Conservation (phyloP, 2,113 vertebrate genomes). For the Murina feae region DNA sequence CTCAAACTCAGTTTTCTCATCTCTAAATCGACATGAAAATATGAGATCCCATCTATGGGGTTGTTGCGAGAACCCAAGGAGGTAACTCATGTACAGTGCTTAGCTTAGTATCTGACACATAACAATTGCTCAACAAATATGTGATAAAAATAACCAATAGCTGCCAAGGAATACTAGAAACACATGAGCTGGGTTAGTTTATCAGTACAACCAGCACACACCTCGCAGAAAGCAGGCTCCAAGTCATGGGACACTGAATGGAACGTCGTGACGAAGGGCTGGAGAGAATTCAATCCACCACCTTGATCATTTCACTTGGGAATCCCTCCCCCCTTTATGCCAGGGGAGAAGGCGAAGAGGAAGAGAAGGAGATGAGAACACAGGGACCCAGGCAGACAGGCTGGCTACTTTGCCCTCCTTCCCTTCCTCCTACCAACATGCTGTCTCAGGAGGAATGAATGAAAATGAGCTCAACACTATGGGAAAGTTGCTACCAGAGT, state of each 20-base stretch:
- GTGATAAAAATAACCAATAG: neutral
- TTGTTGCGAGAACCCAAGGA: neutral
- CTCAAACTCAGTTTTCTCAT: neutral
- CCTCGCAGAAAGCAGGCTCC: neutral
- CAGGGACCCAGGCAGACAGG: neutral
- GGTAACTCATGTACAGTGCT: neutral
- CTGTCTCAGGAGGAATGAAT: neutral
- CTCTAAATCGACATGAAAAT: neutral
- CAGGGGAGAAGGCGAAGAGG: accelerated
- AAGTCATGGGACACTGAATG: neutral
- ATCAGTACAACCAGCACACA: neutral
- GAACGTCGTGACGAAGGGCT: neutral
- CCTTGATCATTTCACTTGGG: neutral
- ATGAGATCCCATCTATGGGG: neutral
- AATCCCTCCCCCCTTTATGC: too few relatives aligned
- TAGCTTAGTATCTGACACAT: neutral
- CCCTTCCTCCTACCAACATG: neutral
- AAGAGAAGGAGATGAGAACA: too few relatives aligned
- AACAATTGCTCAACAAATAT: neutral
- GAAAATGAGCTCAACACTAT: neutral
- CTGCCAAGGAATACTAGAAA: neutral
- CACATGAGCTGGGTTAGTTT: neutral
- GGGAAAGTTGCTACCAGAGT: neutral
- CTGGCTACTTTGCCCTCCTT: neutral
- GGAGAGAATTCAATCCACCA: neutral